phyloP scores from a whole-genome alignment of 1,140 invertebrate genomes.

The Drosophila miranda region DNA sequence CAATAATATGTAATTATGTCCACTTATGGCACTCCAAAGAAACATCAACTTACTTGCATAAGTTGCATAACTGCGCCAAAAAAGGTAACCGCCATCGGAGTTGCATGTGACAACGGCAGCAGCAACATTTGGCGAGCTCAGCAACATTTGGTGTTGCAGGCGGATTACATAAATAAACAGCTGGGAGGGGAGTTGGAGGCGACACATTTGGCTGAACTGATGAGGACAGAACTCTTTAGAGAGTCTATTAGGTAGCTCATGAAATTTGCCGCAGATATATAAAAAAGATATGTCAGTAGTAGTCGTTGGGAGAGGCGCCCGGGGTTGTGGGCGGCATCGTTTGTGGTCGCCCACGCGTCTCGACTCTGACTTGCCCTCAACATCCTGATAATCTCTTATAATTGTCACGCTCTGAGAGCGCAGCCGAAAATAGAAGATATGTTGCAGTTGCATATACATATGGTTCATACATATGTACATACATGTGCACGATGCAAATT shows the following conservation, averaged over 20 bases:
- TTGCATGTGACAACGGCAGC: constrained; percentile 14
- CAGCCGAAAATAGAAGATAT: constrained; percentile 60
- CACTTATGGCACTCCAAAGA: constrained; percentile 51
- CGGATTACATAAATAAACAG: constrained; percentile 71
- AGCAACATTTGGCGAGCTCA: constrained; percentile 47
- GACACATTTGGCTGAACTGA: constrained; percentile 28
- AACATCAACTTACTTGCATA: constrained; percentile 29
- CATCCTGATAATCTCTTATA: constrained; percentile 64
- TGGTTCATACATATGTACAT: too few species aligned
- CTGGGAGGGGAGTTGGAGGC: constrained; percentile 47
- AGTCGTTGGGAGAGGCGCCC: neutral
- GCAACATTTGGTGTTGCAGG: constrained; percentile 63
- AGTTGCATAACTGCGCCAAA: constrained; percentile 70
- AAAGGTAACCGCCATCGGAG: constrained; percentile 46
- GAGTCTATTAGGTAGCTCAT: neutral
- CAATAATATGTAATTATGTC: constrained; percentile 56
- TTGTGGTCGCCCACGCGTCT: constrained; percentile 70
- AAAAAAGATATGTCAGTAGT: too few species aligned
- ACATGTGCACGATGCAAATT: constrained; percentile 6
- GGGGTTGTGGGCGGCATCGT: constrained; percentile 40
- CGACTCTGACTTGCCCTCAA: constrained; percentile 51
- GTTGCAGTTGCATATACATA: constrained; percentile 38
- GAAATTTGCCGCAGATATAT: too few species aligned
- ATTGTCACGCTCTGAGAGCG: constrained; percentile 66
- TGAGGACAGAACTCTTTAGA: neutral